phyloP scores from a whole-genome alignment of 2,888 invertebrate species.

The Amphipyra berbera region DNA sequence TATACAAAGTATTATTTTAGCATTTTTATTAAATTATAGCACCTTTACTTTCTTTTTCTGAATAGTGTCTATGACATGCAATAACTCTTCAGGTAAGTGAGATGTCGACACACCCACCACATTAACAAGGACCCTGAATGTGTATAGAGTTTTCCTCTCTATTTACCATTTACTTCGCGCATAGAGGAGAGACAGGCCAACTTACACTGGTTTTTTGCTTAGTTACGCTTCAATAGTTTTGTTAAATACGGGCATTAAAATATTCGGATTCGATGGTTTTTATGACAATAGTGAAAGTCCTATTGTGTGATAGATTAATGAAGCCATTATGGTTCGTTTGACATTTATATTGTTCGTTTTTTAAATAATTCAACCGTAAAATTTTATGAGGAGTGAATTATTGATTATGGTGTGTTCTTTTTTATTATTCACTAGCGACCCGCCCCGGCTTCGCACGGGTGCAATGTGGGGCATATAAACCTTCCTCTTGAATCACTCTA shows the following conservation, averaged over 20 bases:
- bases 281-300: constrained; percentile 57
- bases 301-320: constrained; percentile 44
- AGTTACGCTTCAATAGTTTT: constrained; percentile 47
- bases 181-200: constrained; percentile 27
- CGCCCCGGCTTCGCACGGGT: too few relatives aligned
- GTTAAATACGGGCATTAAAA: constrained; percentile 53
- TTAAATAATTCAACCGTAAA: constrained; percentile 15
- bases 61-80: constrained; percentile 27
- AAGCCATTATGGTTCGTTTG: constrained; percentile 41
- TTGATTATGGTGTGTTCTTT: constrained; percentile 9
- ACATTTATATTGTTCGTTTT: constrained; percentile 22
- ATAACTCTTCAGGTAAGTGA: constrained; percentile 50
- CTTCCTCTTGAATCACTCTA: too few relatives aligned
- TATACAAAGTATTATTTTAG: too few relatives aligned
- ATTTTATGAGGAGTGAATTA: constrained; percentile 4
- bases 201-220: constrained; percentile 38
- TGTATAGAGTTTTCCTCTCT: constrained; percentile 47
- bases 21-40: too few relatives aligned
- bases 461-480: too few relatives aligned
- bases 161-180: constrained; percentile 39
- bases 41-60: not conserved
- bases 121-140: constrained; percentile 54
- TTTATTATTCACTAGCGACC: too few relatives aligned
- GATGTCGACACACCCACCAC: constrained; percentile 64
- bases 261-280: constrained; percentile 41